A percentile compares a stretch with the other conserved stretches of the same genome.
Conservation (phyloP, 2,888 invertebrate species). For the Cancer borealis region DNA sequence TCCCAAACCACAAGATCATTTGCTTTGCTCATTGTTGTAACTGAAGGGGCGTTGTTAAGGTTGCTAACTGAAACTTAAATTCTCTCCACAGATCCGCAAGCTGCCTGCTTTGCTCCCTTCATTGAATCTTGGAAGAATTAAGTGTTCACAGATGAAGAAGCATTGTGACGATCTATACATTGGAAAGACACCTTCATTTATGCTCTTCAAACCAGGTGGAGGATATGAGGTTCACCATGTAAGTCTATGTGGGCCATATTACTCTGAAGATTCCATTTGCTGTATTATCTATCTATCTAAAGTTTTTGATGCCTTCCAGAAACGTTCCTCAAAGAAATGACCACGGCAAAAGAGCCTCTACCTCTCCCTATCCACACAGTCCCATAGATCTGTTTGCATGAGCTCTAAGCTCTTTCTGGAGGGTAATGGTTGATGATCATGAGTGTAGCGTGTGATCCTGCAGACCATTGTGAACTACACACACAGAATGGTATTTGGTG, state of each 20-base stretch:
- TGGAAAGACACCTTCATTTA: slow-evolving; percentile 85
- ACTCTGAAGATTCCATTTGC: not conserved
- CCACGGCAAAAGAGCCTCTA: too few relatives aligned
- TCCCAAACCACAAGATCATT: not conserved
- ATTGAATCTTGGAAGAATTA: slow-evolving; percentile 83
- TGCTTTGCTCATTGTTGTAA: not conserved
- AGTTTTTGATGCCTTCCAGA: not conserved
- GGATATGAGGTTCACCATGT: slow-evolving; percentile 87
- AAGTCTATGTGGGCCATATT: slow-evolving; percentile 18
- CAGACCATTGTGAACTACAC: too few relatives aligned
- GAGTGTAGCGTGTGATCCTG: too few relatives aligned
- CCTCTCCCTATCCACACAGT: too few relatives aligned
- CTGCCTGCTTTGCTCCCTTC: slow-evolving; percentile 83
- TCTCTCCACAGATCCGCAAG: slow-evolving; percentile 83
- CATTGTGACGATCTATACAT: slow-evolving; percentile 84
- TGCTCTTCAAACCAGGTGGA: slow-evolving; percentile 87
- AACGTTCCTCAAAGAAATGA: too few relatives aligned
- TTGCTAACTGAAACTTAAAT: not conserved
- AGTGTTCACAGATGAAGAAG: slow-evolving; percentile 83
- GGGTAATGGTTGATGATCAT: too few relatives aligned
- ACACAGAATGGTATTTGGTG: too few relatives aligned
- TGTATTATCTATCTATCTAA: not conserved
- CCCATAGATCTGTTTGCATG: not conserved
- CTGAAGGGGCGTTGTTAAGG: not conserved
- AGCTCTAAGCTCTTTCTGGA: not conserved